These are phyloP conservation scores for Lasiurus cinereus DNA, from an alignment of 2,113 vertebrate genomes.

Conservation along the genomic window DNA sequence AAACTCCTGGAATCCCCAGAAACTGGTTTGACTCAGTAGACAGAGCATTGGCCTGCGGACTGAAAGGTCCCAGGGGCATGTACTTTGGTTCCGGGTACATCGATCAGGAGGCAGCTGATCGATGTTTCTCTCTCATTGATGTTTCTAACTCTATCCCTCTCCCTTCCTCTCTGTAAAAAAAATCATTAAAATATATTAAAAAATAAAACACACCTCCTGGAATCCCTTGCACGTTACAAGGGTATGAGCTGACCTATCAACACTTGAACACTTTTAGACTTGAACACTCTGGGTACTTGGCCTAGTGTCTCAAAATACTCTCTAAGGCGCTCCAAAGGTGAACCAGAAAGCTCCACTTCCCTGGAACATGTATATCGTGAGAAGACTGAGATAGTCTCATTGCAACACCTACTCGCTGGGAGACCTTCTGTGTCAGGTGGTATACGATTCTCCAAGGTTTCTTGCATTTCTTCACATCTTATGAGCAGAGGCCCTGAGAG, in stretches of 20 bases:
- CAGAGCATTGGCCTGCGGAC: too few species aligned
- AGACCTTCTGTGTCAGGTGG: not conserved
- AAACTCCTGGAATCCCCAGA: constrained; percentile 12
- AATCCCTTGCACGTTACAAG: not conserved
- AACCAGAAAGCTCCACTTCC: not conserved
- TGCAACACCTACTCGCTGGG: not conserved
- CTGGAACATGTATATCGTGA: not conserved
- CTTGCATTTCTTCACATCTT: constrained; percentile 14
- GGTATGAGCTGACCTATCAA: not conserved
- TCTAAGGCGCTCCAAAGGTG: not conserved
- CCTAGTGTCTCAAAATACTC: not conserved
- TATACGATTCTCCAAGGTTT: not conserved
- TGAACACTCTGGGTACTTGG: not conserved
- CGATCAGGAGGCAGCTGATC: too few species aligned
- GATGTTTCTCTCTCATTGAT: too few species aligned
- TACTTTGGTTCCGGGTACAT: too few species aligned
- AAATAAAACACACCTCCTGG: not conserved
- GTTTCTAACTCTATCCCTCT: too few species aligned
- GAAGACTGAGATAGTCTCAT: not conserved
- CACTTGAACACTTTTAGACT: constrained; percentile 4
- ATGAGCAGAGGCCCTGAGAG: not conserved
- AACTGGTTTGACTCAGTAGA: too few species aligned
- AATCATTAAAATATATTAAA: too few species aligned
- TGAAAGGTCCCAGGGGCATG: too few species aligned
- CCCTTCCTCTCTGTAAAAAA: too few species aligned